Evolutionary conservation across 2,888 invertebrate species (phyloP), one percentile per base, ranked within the genome.

Genomic region (Limnephilus rhombicus): DNA sequence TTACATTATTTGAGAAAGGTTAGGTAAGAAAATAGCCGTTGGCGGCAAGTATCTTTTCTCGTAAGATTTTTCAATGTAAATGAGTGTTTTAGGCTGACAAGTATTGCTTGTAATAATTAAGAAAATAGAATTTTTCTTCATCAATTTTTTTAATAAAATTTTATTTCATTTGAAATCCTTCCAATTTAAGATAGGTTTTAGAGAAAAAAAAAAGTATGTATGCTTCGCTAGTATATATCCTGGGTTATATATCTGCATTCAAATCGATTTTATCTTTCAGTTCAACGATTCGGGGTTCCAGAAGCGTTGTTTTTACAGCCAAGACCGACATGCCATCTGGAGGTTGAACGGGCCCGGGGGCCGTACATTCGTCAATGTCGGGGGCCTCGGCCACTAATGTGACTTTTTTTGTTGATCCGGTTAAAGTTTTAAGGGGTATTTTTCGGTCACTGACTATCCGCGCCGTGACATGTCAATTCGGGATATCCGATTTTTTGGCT

Each of bases 211-310:
- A n/a, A 68, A 24, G 68, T 31, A 31, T 31, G 1, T 68, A 5
- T 15, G 53, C 53, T 5, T 68, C 24, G 24, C 2, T 68, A 68
- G 24, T 68, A 68, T 7, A 4, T 24, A 24, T n/a, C 9, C 9
- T 9, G 24, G 24, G n/a, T 68, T 9, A 9, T 24, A 68, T 68
- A n/a, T 91, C 91, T 93, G 93, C 93, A 93, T 89, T 90, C 53
- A 92, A 91, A 92, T 93, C 91, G 89, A 93, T 91, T 93, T 93
- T 91, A 90, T 86, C 93, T 91, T 88, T 88, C 90, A 68, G 90
- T 85, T 91, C 83, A 92, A 41, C 1, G 83, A 49, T 91, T 92
- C 91, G 49, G 91, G 87, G 41, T n/a, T 81, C 85, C 85, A 92
- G 88, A 34, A 91, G 82, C 85, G 45, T 80, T 92, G 37, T 90